Base-by-base conservation (phyloP, 2,888 invertebrate species). In the Xylota sylvarum region DNA sequence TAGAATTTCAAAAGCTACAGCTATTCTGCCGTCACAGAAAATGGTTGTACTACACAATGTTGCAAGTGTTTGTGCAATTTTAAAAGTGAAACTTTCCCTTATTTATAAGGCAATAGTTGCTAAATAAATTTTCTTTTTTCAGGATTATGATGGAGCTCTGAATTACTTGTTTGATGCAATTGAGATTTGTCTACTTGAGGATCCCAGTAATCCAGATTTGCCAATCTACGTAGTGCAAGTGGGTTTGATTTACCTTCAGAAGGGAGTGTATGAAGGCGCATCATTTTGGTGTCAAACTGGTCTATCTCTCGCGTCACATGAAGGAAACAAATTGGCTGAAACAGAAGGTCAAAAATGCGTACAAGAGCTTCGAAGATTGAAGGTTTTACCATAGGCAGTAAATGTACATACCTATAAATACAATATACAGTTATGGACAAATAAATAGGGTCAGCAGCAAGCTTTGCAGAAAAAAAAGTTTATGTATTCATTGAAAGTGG, bases 31-130 rank as follows among this genome's bases (percentile, higher is more conserved):
- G 0, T 91, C 93, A 70, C 93, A 93, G 89, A 92, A 93, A 87
- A 93, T 93, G 93, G 92, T 93, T 6, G 93, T 93, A 40, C 88
- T 93, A 46, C 93, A 92, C 78, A 92, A 93, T 5, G 89, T 93
- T 65, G 91, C 92, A 0, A 93, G 93, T 55, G 82, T 89, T 9
- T 82, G 80, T 0, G 81, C 67, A 23, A 30, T 17, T 10, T 62
- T 88, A 9, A 88, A 88, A 50, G 89, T 89, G 79, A 27, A 17
- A 14, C 12, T 30, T 14, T 14, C 10, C 1, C 1, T 23, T 23
- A 3, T 1, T 23, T 27, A 5, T 7, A 32, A 32, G 32, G 4
- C 5, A 7, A 7, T n/a, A 2, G 23, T n/a, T n/a, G 9, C 10
- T 50, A 12, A 27, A 7, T 10, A 52, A 23, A 50, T 55, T 9